Evolutionary conservation across 2,113 vertebrate genomes (phyloP), one percentile per base, ranked within the genome.

Genomic region (Prunella himalayana): DNA sequence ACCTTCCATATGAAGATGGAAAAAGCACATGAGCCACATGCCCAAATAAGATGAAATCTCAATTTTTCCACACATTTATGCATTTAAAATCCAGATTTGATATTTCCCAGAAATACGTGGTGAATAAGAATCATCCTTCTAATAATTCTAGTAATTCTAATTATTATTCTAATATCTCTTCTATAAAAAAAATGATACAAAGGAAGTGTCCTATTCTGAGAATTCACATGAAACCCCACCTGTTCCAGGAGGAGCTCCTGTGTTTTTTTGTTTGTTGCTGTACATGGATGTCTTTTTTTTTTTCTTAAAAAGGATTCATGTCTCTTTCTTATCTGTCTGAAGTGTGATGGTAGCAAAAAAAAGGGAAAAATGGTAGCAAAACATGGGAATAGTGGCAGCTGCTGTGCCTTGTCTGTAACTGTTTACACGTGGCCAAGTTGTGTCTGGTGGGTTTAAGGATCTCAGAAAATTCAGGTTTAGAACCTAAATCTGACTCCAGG

Each of bases 381-480:
- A 54, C 31, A 1, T 1, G 28, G 41, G 21, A 16, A 1, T 2
- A 9, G 28, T 4, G 53, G 79, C 15, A 49, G 79, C 41, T 28
- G 75, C 0, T 41, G 77, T 7, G 8, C 4, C 0, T 25, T 25
- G 68, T 30, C 81, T 41, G 69, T 47, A 14, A 10, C 17, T 35
- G 1, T 37, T 66, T 5, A 2, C 28, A 1, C 3, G 8, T 2
- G 66, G 70, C 88, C 84, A 17, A 7, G 54, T 15, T 27, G 0
- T 6, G 13, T 5, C 37, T 35, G 47, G 10, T 39, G 64, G n/a
- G 1, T 35, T 54, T 20, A 0, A n/a, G 79, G 53, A 4, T 9
- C 0, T 7, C 57, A 5, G 15, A 4, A 3, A 7, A 51, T 11
- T 49, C 42, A 10, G 15, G 2, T 0, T 2, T 2, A 10, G 45